Conservation (phyloP, 2,797 vertebrate species). For the Tachyglossus aculeatus region DNA sequence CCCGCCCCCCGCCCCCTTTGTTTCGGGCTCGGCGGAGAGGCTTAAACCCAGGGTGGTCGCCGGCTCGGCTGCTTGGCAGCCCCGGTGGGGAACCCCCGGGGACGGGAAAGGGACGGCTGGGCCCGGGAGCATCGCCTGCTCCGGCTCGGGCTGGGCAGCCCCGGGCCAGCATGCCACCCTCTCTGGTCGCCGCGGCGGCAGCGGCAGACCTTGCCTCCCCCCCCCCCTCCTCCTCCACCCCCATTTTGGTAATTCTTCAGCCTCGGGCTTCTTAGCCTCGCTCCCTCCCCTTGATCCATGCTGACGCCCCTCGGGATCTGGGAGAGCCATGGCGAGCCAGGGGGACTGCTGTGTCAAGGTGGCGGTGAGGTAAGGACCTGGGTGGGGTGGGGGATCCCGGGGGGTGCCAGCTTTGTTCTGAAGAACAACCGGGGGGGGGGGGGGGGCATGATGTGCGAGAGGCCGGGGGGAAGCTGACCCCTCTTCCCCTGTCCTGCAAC, state of each 20-base stretch:
- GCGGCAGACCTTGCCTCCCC: slow-evolving; percentile 14
- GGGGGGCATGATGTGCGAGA: background rate
- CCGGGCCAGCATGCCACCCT: slow-evolving; percentile 52
- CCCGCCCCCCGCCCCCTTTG: slow-evolving; percentile 58
- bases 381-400: background rate
- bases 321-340: slow-evolving; percentile 80
- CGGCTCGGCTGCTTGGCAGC: background rate
- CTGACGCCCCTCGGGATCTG: background rate
- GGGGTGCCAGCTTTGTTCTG: background rate
- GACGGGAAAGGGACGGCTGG: slow-evolving; percentile 6
- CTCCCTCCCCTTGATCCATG: slow-evolving; percentile 34
- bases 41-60: background rate
- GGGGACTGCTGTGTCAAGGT: slow-evolving; percentile 94
- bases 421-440: background rate
- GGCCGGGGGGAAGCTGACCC: too few relatives aligned
- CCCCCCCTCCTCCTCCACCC: slow-evolving; percentile 31
- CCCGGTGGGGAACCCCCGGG: background rate
- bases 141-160: background rate
- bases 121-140: slow-evolving; percentile 30
- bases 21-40: background rate
- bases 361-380: slow-evolving; percentile 85
- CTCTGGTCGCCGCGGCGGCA: background rate
- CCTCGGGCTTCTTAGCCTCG: slow-evolving; percentile 15
- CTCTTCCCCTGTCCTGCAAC: background rate
- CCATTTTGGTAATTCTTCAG: slow-evolving; percentile 20